These are phyloP conservation scores for Tinea pellionella DNA, from an alignment of 2,888 invertebrate genomes.

Conservation along the genomic window DNA sequence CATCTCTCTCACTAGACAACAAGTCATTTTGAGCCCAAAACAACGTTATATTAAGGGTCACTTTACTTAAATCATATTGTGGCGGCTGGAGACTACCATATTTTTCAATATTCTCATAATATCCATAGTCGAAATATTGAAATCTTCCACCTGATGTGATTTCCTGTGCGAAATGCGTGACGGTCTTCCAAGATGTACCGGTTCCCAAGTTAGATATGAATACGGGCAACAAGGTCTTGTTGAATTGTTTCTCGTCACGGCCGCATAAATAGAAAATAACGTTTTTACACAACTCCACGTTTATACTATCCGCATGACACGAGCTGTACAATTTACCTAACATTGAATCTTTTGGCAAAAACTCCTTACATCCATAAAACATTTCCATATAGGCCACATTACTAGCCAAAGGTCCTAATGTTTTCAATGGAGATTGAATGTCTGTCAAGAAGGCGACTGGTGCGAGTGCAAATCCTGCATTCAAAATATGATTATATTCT, in stretches of 20 bases:
- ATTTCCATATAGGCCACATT: conserved; percentile 71
- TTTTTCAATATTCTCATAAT: conserved; percentile 55
- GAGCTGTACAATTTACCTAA: conserved; percentile 67
- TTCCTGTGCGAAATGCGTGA: conserved; percentile 76
- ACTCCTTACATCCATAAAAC: conserved; percentile 76
- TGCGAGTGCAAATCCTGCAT: conserved; percentile 74
- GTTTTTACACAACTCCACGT: conserved; percentile 75
- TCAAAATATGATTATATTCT: conserved; percentile 74
- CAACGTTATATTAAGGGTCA: conserved; percentile 71
- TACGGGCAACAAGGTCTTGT: conserved; percentile 75
- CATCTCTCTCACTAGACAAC: conserved; percentile 75
- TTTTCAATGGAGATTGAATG: conserved; percentile 73
- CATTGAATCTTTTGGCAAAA: conserved; percentile 74
- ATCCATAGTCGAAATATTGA: conserved; percentile 77
- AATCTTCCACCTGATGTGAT: conserved; percentile 64
- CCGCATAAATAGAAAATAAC: conserved; percentile 79
- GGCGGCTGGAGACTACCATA: conserved; percentile 72
- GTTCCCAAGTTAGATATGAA: conserved; percentile 78
- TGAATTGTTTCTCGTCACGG: conserved; percentile 75
- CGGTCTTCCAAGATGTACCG: conserved; percentile 79
- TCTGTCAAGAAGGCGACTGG: conserved; percentile 76
- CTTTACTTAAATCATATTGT: conserved; percentile 69
- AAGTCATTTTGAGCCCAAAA: conserved; percentile 79
- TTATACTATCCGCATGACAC: conserved; percentile 63
- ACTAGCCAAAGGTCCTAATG: conserved; percentile 73